Evolutionary conservation across 1,140 invertebrate genomes (phyloP), one percentile per base, ranked within the genome.

Genomic region (Hirudo medicinalis): DNA sequence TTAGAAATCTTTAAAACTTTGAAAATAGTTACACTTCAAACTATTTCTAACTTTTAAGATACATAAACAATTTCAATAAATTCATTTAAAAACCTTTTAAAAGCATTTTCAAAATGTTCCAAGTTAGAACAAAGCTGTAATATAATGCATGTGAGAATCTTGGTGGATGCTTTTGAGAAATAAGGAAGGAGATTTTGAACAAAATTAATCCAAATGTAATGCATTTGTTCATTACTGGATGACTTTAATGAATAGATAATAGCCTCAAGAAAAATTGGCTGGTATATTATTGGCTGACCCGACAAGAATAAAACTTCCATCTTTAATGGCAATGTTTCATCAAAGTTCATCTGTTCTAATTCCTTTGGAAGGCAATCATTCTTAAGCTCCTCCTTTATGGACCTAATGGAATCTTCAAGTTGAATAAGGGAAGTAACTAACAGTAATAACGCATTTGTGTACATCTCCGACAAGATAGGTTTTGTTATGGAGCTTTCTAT

Each of bases 401-500:
- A 32, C 22, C 22, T 25, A 15, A 63, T 63, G 11, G 3, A 32
- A n/a, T 63, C 57, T 63, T 63, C 57, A 32, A 63, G 57, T n/a
- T 63, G 57, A 22, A 63, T 32, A 6, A 63, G 36, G 36, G 67
- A 49, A 22, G 36, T 49, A 22, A 49, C 15, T 69, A 40, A 32
- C 13, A 40, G 36, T 36, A 69, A 36, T 9, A 40, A 32, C 8
- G 29, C 27, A 32, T 49, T 49, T 40, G 22, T 22, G 27, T 40
- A 49, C 27, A 40, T 73, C 29, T 71, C 54, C 22, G 29, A 6
- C 11, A 43, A 32, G 2, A n/a, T 32, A 22, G 71, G 60, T 82
- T 82, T 68, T 27, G 71, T 43, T 54, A 76, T 78, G 69, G 75
- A 75, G 54, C 13, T 49, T 49, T 49, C 43, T 49, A 17, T 49